Conservation (phyloP, 2,888 invertebrate genomes). For the Rhingia campestris region DNA sequence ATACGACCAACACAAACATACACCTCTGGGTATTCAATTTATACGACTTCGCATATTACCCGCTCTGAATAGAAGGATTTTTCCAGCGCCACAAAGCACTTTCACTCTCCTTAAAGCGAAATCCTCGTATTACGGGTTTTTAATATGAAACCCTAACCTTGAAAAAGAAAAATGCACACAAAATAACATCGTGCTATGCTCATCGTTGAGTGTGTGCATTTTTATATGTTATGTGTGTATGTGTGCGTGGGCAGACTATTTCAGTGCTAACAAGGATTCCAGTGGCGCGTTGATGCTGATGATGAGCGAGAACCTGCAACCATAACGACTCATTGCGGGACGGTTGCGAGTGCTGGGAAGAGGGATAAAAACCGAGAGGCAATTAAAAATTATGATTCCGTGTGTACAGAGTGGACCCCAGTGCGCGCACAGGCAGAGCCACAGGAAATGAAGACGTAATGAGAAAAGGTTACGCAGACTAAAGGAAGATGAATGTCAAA, state of each 20-base stretch:
- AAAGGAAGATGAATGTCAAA: constrained; percentile 25
- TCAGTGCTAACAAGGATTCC: constrained; percentile 60
- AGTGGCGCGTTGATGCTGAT: constrained; percentile 9
- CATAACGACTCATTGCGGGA: constrained; percentile 23
- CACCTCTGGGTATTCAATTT: constrained; percentile 50
- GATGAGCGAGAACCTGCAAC: background rate
- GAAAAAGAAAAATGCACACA: constrained; percentile 32
- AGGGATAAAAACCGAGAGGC: constrained; percentile 57
- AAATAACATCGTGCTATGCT: constrained; percentile 14
- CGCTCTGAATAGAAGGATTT: constrained; percentile 37
- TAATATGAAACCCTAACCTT: constrained; percentile 55
- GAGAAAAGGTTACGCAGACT: constrained; percentile 32
- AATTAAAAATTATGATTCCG: constrained; percentile 67
- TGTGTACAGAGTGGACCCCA: constrained; percentile 7
- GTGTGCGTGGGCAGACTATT: constrained; percentile 38
- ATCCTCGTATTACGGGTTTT: constrained; percentile 23
- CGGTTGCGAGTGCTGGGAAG: constrained; percentile 8
- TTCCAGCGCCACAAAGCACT: constrained; percentile 23
- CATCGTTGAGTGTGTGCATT: constrained; percentile 57
- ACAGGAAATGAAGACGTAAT: constrained; percentile 32
- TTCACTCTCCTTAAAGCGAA: constrained; percentile 23
- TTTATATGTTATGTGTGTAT: constrained; percentile 52
- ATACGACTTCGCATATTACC: constrained; percentile 63
- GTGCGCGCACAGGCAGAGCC: background rate
- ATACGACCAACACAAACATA: constrained; percentile 17